Evolutionary conservation across 35 echinoderm and acorn worm genomes (phyloP).

Genomic region (Holothuria glaberrima): DNA sequence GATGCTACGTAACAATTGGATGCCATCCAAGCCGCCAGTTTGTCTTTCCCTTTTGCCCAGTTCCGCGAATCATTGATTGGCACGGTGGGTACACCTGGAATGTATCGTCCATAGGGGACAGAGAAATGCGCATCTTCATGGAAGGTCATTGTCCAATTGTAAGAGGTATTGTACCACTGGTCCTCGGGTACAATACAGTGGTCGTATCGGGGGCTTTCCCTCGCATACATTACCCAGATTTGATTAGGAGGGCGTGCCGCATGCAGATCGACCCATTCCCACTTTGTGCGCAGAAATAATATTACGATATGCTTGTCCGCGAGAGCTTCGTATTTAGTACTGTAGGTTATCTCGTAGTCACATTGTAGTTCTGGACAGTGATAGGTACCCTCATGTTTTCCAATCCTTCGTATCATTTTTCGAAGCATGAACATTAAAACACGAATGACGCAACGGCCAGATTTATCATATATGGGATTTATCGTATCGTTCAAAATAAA

Average conservation of each 20-base stretch:
- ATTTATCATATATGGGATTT: conserved; percentile 23
- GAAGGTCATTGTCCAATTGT: conserved; percentile 67
- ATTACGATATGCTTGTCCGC: conserved; percentile 37
- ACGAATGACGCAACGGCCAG: conserved; percentile 37
- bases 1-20: conserved; percentile 50
- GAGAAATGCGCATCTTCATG: conserved; percentile 21
- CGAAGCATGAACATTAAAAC: conserved; percentile 45
- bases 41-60: conserved; percentile 59
- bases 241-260: conserved; percentile 54
- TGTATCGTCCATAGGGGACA: conserved; percentile 53
- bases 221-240: conserved; percentile 56
- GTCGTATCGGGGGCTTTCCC: conserved; percentile 49
- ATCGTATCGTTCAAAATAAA: conserved; percentile 45
- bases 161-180: conserved; percentile 40
- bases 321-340: conserved; percentile 36
- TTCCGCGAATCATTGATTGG: conserved; percentile 21
- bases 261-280: conserved; percentile 46
- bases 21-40: conserved; percentile 56
- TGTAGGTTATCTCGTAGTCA: conserved; percentile 33
- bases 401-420: conserved; percentile 14
- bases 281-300: conserved; percentile 31
- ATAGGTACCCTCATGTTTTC: conserved; percentile 36
- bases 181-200: conserved; percentile 58
- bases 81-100: conserved; percentile 13
- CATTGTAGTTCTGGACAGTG: conserved; percentile 40